Evolutionary conservation across 2,888 invertebrate species (phyloP), one percentile per base, ranked within the genome.

Genomic region (Rhaphigaster nebulosa): DNA sequence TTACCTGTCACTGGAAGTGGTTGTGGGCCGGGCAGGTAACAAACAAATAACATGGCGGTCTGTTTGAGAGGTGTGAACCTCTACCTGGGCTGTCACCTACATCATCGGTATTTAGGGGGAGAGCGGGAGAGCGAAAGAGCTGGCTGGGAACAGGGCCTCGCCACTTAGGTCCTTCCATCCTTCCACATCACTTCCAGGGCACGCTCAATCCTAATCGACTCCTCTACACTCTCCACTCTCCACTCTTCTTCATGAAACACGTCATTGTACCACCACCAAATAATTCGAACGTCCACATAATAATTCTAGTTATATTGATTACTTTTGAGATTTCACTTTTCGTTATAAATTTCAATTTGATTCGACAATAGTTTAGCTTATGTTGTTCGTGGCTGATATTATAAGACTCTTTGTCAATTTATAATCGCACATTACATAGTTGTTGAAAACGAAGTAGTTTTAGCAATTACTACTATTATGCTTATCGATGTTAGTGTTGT

Each of bases 21-120:
- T 84, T 84, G 45, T 84, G 84, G 41, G 41, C 84, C 84, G 84
- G 41, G 41, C 84, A 84, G 84, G 84, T 84, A 84, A 84, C 84
- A 84, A 84, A 84, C 84, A 84, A 84, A 84, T 84, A 84, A 84
- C 84, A 84, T 45, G 84, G 84, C 84, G 84, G 84, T 84, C 84
- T 84, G 45, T 84, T 84, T 84, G 84, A 84, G 84, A 84, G 84
- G 84, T 84, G 84, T 84, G 84, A 84, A 84, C 84, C 84, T 45
- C 84, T 84, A 84, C 84, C 84, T 84, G 84, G 34, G 18, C 84
- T 84, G 84, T 84, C 84, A 84, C 84, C 45, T 84, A 84, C 84
- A 84, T 84, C 84, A 84, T 84, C 45, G 41, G 41, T 80, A 80
- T 80, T 80, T 80, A 80, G 38, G 41, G 41, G 41, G 41, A 45